phyloP scores from a whole-genome alignment of 2,888 invertebrate genomes.

The Ecliptopera silaceata region DNA sequence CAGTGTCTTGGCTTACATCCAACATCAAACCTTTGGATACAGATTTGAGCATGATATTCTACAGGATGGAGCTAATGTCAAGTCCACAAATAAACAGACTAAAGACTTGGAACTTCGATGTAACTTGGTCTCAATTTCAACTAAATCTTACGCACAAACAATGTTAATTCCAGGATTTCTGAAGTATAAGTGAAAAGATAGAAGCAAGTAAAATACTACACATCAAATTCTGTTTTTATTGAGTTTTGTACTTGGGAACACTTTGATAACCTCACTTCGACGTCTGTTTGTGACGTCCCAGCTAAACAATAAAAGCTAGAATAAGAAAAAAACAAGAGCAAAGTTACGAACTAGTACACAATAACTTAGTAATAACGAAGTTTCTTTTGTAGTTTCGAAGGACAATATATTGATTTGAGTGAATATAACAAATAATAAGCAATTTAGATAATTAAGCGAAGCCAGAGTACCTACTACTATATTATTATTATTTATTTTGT shows the following conservation, averaged over 20 bases:
- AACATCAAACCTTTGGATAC: slow-evolving; percentile 18
- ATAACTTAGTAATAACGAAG: too few species aligned
- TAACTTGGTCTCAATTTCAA: neutral
- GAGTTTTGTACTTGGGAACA: too few species aligned
- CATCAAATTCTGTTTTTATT: too few species aligned
- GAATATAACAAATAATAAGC: neutral
- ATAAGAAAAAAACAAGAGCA: too few species aligned
- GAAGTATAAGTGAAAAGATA: neutral
- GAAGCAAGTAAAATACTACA: neutral
- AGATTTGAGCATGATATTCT: slow-evolving; percentile 10
- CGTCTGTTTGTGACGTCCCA: too few species aligned
- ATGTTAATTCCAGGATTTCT: neutral
- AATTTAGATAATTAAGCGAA: too few species aligned
- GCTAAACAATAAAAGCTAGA: too few species aligned
- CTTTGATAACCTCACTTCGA: too few species aligned
- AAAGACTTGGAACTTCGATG: neutral
- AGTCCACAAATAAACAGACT: neutral
- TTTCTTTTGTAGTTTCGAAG: too few species aligned
- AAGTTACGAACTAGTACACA: too few species aligned
- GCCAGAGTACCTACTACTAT: too few species aligned
- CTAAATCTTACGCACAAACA: neutral
- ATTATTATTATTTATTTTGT: too few species aligned
- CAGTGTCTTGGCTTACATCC: slow-evolving; percentile 21
- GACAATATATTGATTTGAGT: neutral
- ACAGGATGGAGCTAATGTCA: slow-evolving; percentile 4